Conservation (phyloP, 2,888 invertebrate genomes). For the Pseudoips prasinana region DNA sequence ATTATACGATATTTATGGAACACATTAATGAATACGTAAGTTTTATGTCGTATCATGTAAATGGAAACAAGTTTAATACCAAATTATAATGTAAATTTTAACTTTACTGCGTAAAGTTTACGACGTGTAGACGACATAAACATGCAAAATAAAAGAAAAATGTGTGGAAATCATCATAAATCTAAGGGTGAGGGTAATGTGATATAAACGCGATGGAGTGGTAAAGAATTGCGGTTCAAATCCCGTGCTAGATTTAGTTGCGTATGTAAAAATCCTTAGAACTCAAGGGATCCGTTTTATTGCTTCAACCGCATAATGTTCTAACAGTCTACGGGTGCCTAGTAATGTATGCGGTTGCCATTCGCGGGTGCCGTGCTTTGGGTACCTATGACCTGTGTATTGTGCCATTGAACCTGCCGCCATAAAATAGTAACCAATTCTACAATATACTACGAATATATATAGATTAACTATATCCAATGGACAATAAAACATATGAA, state of each 20-base stretch:
- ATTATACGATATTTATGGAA: constrained; percentile 11
- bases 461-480: too few species aligned
- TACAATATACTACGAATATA: too few species aligned
- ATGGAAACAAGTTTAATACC: constrained; percentile 28
- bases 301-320: constrained; percentile 62
- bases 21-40: too few species aligned
- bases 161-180: constrained; percentile 56
- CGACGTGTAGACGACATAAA: constrained; percentile 26
- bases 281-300: constrained; percentile 69
- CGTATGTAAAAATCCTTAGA: constrained; percentile 57
- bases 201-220: constrained; percentile 55
- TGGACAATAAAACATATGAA: too few species aligned
- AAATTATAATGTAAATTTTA: constrained; percentile 43
- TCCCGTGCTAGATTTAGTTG: constrained; percentile 50
- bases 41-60: background rate
- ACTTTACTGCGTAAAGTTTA: constrained; percentile 43
- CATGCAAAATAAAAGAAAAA: constrained; percentile 34
- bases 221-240: constrained; percentile 50
- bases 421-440: too few species aligned
- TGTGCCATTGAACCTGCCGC: too few species aligned
- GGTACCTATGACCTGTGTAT: too few species aligned
- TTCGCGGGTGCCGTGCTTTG: too few species aligned
- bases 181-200: constrained; percentile 52
- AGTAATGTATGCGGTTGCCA: constrained; percentile 34
- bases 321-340: constrained; percentile 23